Evolutionary conservation across 2,113 vertebrate species (phyloP), one percentile per base, ranked within the genome.

Genomic region (Esox niger): DNA sequence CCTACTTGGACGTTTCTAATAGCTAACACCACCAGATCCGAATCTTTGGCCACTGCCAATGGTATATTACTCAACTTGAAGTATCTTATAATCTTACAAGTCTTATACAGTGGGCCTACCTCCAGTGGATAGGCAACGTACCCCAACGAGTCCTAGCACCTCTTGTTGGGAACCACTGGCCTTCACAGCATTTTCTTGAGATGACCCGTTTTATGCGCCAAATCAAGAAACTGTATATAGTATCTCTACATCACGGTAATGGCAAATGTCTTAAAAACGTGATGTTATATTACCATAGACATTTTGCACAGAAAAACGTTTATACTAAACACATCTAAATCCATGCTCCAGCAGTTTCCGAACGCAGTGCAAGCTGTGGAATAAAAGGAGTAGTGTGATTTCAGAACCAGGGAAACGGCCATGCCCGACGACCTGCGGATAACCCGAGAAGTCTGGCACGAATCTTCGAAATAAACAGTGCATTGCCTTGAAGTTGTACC

Each of bases 381-480:
- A 89, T 86, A 71, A 87, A 43, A 86, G 79, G 78, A 62, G 70
- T 35, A 82, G 84, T 91, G 71, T 84, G 71, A 75, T 73, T 69
- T 80, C 75, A 79, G 79, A 84, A 81, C 75, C 73, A 61, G 69
- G 83, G 85, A 85, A 84, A 80, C 31, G 62, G 55, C 56, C 33
- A 68, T 82, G 76, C 82, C 78, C 15, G 26, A 38, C 79, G 88
- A 92, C 90, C 90, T 90, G 78, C 83, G 88, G 77, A 82, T 92
- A 91, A 93, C 91, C 90, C 78, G 32, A 82, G 80, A 79, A 83
- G 67, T 82, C 89, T 92, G 91, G 91, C 90, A 87, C 29, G 62
- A 80, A 86, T 82, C 59, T 60, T 75, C 67, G 31, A 76, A 86
- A 89, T 66, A 93, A 10, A 90, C 90, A 91, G 88, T 90, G 90